Evolutionary conservation across 2,888 invertebrate genomes (phyloP).

Genomic region (Isoperla grammatica): DNA sequence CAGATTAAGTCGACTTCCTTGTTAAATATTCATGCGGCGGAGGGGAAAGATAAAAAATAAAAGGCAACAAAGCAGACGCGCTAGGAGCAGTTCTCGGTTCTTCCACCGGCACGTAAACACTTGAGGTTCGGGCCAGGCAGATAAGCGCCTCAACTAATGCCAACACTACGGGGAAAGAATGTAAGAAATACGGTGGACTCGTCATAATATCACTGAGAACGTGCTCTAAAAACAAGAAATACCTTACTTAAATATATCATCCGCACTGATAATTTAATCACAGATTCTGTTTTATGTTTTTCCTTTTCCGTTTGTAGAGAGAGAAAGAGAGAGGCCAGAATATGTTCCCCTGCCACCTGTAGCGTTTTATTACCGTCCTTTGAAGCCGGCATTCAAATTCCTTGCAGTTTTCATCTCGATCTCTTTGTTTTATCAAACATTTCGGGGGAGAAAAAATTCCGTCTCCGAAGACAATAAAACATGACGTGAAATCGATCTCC

Average conservation of each 20-base stretch:
- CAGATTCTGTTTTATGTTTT: conserved; percentile 40
- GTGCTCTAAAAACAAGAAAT: conserved; percentile 12
- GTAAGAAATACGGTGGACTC: conserved; percentile 15
- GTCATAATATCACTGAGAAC: conserved; percentile 17
- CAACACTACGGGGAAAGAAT: conserved; percentile 4
- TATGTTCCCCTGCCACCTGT: conserved; percentile 27
- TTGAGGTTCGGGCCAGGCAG: conserved; percentile 7
- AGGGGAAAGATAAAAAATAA: conserved; percentile 50
- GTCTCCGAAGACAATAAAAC: conserved; percentile 4
- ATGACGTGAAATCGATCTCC: conserved; percentile 21
- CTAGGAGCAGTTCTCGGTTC: conserved; percentile 8
- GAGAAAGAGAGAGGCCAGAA: conserved; percentile 27
- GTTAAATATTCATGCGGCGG: conserved; percentile 54
- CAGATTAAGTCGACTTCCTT: conserved; percentile 53
- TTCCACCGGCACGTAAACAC: conserved; percentile 16
- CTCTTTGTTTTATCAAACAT: conserved; percentile 16
- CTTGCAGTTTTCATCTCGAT: conserved; percentile 19
- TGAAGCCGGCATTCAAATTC: conserved; percentile 20
- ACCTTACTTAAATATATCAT: conserved; percentile 40
- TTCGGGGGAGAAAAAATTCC: no score
- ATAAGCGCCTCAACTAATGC: conserved; percentile 3
- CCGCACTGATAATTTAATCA: conserved; percentile 45
- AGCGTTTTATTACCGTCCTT: conserved; percentile 26
- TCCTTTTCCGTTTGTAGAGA: conserved; percentile 35
- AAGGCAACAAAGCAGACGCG: conserved; percentile 16